Conservation (phyloP, 2,797 vertebrate genomes). For the Argyrosomus regius region DNA sequence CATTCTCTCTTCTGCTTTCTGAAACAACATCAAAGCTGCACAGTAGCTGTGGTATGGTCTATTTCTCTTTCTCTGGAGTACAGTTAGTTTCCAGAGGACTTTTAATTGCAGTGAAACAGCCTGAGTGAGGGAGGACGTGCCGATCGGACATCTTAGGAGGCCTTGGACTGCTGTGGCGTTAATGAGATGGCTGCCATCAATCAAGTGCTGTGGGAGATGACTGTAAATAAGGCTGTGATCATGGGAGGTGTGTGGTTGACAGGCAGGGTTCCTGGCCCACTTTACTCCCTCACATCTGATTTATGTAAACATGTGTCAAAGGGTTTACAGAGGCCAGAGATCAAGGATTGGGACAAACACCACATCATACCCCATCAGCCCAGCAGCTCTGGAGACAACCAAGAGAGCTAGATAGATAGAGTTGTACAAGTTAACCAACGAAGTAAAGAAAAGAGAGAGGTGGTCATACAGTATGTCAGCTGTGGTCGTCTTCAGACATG, state of each 20-base stretch:
- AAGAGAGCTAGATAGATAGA: not conserved
- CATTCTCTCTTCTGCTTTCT: constrained; percentile 45
- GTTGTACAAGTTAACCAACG: not conserved
- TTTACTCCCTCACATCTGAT: constrained; percentile 50
- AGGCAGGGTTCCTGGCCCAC: constrained; percentile 30
- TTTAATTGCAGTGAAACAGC: constrained; percentile 64
- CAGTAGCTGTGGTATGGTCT: not conserved
- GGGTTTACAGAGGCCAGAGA: constrained; percentile 67
- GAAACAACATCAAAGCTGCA: constrained; percentile 53
- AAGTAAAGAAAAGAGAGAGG: not conserved
- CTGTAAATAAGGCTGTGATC: constrained; percentile 83
- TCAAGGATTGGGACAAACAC: constrained; percentile 57
- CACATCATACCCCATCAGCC: constrained; percentile 22
- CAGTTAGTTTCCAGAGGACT: constrained; percentile 47
- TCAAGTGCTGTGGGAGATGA: constrained; percentile 68
- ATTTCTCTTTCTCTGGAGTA: constrained; percentile 35
- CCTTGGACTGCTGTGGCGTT: constrained; percentile 67
- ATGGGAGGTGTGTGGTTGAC: constrained; percentile 56
- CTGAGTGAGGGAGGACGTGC: constrained; percentile 43
- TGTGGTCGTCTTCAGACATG: not conserved
- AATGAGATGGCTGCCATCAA: constrained; percentile 82
- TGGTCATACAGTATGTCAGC: not conserved
- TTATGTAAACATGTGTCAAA: constrained; percentile 75
- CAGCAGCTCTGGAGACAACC: constrained; percentile 21
- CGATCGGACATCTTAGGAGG: constrained; percentile 47